Conservation (phyloP, 2,113 vertebrate species). For the Callopanchax toddi region DNA sequence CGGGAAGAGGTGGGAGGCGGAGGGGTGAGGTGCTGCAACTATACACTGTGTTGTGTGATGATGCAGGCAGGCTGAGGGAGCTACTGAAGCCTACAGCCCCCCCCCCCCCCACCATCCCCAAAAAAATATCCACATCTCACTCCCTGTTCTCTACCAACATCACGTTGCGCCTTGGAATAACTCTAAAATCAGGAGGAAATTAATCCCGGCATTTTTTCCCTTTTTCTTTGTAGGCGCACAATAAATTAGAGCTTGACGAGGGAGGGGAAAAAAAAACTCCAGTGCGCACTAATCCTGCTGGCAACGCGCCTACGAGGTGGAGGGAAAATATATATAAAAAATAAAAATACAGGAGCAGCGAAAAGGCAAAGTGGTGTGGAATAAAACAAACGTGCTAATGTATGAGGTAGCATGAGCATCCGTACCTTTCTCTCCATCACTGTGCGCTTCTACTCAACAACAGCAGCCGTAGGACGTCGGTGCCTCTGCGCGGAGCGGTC, state of each 20-base stretch:
- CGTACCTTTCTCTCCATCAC: constrained; percentile 86
- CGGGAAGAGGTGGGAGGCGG: constrained; percentile 44
- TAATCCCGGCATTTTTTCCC: constrained; percentile 6
- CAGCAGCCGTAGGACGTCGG: constrained; percentile 63
- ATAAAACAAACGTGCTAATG: constrained; percentile 58
- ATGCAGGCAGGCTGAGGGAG: constrained; percentile 59
- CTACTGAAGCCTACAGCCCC: constrained; percentile 38
- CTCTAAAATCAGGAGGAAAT: constrained; percentile 24
- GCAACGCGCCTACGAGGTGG: too few species aligned
- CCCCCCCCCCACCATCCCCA: too few species aligned
- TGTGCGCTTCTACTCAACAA: constrained; percentile 62
- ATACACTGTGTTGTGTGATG: constrained; percentile 55
- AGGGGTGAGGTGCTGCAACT: constrained; percentile 63
- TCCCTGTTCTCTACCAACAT: constrained; percentile 17
- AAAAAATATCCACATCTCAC: constrained; percentile 39
- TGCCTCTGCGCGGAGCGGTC: constrained; percentile 49
- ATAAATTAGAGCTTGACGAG: constrained; percentile 63
- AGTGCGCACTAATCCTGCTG: constrained; percentile 71
- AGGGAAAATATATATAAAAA: constrained; percentile 49
- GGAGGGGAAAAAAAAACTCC: constrained; percentile 57
- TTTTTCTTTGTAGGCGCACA: constrained; percentile 11
- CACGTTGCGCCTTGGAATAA: constrained; percentile 2
- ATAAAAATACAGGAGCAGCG: constrained; percentile 38
- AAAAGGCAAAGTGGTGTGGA: constrained; percentile 43
- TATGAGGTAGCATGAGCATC: constrained; percentile 55